Base-by-base conservation (phyloP, 2,888 invertebrate species). In the Melipona bicolor region DNA sequence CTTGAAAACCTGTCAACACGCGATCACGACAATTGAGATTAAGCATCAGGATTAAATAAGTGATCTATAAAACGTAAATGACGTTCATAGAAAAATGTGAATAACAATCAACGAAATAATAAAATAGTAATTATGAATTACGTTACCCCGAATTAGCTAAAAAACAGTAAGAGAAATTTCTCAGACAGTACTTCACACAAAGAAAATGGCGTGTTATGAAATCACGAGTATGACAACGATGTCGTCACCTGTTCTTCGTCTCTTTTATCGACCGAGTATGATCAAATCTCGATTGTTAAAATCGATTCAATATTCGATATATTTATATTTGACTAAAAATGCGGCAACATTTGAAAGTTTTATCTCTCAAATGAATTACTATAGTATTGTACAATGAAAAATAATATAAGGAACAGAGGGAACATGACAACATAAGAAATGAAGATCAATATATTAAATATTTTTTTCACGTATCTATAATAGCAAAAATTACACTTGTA, bases 141-240 rank as follows among this genome's bases (percentile, higher is more conserved):
- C 65, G 73, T 90, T 91, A 91, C 91, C 91, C 88, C 73, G 79
- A 85, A 82, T 87, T 82, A 77, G 81, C 80, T 84, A 83, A 79
- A 87, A 88, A 89, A 90, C 78, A 89, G 77, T 81, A 68, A 54
- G 81, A 62, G 84, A 88, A 90, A 87, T 85, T 82, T 87, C 84
- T 88, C 84, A 77, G 83, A 80, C 80, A 86, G 84, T 88, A 88
- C 85, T 88, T 87, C 87, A 87, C 91, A 91, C 91, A 91, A 91
- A 91, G 91, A 91, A 91, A 91, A 91, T 91, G 91, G 91, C 91
- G 91, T 91, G 89, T 91, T 91, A 90, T 91, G 91, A 91, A 91
- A 91, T 91, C 91, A 91, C 91, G 90, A 91, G 89, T 90, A 90
- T 91, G 91, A 91, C 91, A 91, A 91, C 90, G 91, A 89, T 89